Evolutionary conservation across 2,797 vertebrate genomes (phyloP), one percentile per base, ranked within the genome.

Genomic region (Loriculus beryllinus): DNA sequence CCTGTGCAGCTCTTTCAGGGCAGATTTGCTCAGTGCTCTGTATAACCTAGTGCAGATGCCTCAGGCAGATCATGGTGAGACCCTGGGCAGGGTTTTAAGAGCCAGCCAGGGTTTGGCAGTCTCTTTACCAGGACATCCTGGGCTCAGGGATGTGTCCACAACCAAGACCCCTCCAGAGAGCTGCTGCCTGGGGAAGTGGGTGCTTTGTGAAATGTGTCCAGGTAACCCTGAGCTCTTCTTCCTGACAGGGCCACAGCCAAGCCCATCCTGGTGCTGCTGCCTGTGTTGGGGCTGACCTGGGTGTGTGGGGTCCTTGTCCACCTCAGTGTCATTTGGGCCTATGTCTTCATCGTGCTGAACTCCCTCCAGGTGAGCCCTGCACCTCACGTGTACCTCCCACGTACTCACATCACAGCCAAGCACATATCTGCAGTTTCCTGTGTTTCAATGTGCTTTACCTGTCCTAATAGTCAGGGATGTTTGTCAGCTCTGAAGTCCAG

Each of bases 271-370:
- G 99, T 99, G 76, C 97, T 99, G 78, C 98, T 99, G 80, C 99
- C 99, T 0, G 97, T 99, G 33, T 97, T 99, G 95, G 99, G 99
- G 52, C 98, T 99, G 75, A 99, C 99, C n/a, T 99, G 99, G 99
- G 94, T 98, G 16, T 99, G 98, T 26, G 98, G 99, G 12, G 64
- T 99, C 48, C 97, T 99, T 37, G 99, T 99, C 16, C 99, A 99
- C 92, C 97, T 99, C 65, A 98, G 98, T 82, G 97, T 98, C 2
- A 59, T 98, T 2, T 97, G 99, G 90, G 98, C 98, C 4, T 99
- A 98, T 1, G 63, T 98, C 31, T 99, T 99, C 90, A 98, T 99
- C 3, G 92, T 97, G 69, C 98, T 99, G 88, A 99, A 99, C 94
- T 98, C 99, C 62, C 97, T 99, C 23, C 99, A 99, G 98, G 99